Percentiles rank a stretch among this genome's conserved stretches.
phyloP scores from a whole-genome alignment of 23 tunicate species.

The Clavelina lepadiformis region DNA sequence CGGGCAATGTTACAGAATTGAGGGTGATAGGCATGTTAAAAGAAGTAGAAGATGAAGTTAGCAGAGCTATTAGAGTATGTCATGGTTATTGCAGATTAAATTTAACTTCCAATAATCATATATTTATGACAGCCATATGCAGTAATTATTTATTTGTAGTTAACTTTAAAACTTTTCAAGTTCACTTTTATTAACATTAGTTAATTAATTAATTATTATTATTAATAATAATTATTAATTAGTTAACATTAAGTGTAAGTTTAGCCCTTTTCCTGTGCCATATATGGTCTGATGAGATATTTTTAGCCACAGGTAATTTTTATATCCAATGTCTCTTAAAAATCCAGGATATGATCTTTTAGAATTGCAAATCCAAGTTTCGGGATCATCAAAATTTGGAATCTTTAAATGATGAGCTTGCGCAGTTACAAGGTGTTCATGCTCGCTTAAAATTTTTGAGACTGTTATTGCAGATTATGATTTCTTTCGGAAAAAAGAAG shows the following conservation, averaged over 20 bases:
- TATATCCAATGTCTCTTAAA: too few species aligned
- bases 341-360: too few species aligned
- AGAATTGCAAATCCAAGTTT: too few species aligned
- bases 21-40: slow-evolving; percentile 72
- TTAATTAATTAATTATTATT: neutral
- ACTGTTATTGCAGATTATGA: slow-evolving; percentile 49
- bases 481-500: slow-evolving; percentile 65
- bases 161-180: neutral
- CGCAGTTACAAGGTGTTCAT: slow-evolving; percentile 41
- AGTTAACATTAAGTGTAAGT: too few species aligned
- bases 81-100: neutral
- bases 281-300: too few species aligned
- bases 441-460: slow-evolving; percentile 63
- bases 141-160: neutral
- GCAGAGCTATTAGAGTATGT: slow-evolving; percentile 34
- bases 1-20: slow-evolving; percentile 36
- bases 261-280: too few species aligned
- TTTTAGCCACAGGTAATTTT: too few species aligned
- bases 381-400: too few species aligned
- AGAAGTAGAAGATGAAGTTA: slow-evolving; percentile 78
- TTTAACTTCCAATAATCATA: too few species aligned
- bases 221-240: too few species aligned
- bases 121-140: neutral
- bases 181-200: neutral
- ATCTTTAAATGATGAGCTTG: too few species aligned